Evolutionary conservation across 2,888 invertebrate genomes (phyloP).

Genomic region (Syritta pipiens): DNA sequence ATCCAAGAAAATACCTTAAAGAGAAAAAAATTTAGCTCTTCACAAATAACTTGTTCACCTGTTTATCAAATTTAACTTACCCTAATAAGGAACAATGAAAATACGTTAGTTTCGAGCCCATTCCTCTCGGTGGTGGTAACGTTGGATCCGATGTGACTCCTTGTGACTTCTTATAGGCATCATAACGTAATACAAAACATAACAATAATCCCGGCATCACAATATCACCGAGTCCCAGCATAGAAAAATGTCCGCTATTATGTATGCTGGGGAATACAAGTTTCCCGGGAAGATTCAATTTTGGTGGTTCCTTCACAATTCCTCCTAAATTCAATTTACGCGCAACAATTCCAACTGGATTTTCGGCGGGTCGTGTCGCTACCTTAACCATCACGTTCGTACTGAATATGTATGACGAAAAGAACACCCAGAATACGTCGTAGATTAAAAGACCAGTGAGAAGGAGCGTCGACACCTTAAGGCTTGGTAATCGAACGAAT

Average conservation of each 20-base stretch:
- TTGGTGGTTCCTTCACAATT: slow-evolving; percentile 94
- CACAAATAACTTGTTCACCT: not conserved
- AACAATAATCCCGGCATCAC: slow-evolving; percentile 97
- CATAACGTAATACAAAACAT: slow-evolving; percentile 97
- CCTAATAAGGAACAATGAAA: slow-evolving; percentile 99
- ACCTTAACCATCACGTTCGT: slow-evolving; percentile 99
- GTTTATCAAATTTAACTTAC: slow-evolving; percentile 72
- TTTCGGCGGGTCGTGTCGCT: slow-evolving; percentile 91
- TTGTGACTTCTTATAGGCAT: slow-evolving; percentile 95
- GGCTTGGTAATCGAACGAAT: slow-evolving; percentile 95
- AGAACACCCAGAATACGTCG: slow-evolving; percentile 99
- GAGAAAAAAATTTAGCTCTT: not conserved
- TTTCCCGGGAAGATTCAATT: slow-evolving; percentile 97
- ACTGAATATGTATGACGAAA: slow-evolving; percentile 98
- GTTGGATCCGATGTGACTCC: slow-evolving; percentile 81
- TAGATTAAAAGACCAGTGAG: slow-evolving; percentile 96
- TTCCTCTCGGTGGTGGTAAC: slow-evolving; percentile 81
- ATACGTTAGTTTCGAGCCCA: slow-evolving; percentile 89
- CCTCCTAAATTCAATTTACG: slow-evolving; percentile 94
- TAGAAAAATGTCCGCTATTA: slow-evolving; percentile 97
- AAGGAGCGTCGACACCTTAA: slow-evolving; percentile 96
- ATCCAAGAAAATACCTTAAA: slow-evolving; percentile 90
- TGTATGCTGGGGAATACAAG: slow-evolving; percentile 98
- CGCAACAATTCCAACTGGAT: slow-evolving; percentile 95
- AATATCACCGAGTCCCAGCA: slow-evolving; percentile 92